Evolutionary conservation across 2,113 vertebrate genomes (phyloP), one percentile per base, ranked within the genome.

Genomic region (Aegotheles bennettii): DNA sequence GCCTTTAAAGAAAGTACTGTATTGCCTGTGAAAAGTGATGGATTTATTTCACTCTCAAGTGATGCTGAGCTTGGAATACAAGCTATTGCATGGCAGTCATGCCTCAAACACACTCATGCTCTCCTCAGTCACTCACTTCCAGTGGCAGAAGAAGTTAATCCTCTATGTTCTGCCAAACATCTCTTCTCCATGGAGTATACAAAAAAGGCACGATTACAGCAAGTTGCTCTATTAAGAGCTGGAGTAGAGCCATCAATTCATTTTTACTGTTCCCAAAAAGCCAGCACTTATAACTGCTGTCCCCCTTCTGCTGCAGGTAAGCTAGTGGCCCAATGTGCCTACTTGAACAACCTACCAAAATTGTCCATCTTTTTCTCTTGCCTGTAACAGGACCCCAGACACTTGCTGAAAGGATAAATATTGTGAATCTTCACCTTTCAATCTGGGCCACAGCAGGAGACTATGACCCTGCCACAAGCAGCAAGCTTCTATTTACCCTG

Each of bases 361-460:
- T 2, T 16, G 4, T 75, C 64, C 60, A 74, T 12, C 83, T 69
- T 84, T 73, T 90, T 71, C 79, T 76, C 38, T 31, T 86, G 86
- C 48, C 53, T 71, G 33, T 92, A 90, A 93, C 47, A 90, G 92
- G 68, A 94, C 93, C 80, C 80, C 57, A 84, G 95, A 75, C 65
- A 45, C 61, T 84, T 68, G 36, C 61, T 89, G 80, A 50, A 78
- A 89, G 26, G 60, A 90, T 82, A 96, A 93, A 82, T 86, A 93
- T 13, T 47, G 88, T 50, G 53, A 67, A 90, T 75, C 73, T 70
- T 95, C 78, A 93, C 84, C 92, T 91, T 89, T 84, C 83, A 82
- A 65, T 84, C 61, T 94, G 76, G 67, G 93, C 73, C 90, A 78
- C 94, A 93, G 93, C 88, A 91, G 90, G 95, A 82, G 36, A 76